Conservation (phyloP, 1,140 invertebrate species). For the Listronotus bonariensis region DNA sequence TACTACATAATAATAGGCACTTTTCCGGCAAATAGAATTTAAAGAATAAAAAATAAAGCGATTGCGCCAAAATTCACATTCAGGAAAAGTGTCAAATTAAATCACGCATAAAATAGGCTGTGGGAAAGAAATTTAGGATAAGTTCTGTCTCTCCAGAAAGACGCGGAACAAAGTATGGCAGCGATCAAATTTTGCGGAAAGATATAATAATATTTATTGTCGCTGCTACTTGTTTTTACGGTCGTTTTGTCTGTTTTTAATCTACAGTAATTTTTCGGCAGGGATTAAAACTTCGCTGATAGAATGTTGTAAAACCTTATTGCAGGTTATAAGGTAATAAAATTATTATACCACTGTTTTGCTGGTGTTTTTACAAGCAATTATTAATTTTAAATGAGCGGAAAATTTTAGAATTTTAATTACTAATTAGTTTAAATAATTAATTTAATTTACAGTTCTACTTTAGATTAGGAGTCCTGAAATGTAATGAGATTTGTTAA, state of each 20-base stretch:
- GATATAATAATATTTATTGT: conserved; percentile 27
- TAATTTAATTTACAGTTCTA: background rate
- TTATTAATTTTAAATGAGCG: background rate
- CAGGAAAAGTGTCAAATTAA: conserved; percentile 38
- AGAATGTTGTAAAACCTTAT: conserved; percentile 10
- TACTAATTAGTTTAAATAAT: conserved; percentile 3
- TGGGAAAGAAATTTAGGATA: conserved; percentile 27
- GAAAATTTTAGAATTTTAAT: conserved; percentile 11
- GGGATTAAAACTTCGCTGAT: conserved; percentile 4
- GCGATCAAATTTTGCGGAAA: conserved; percentile 26
- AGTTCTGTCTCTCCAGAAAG: conserved; percentile 18
- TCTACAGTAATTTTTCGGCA: conserved; percentile 13
- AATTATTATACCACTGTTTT: conserved; percentile 14
- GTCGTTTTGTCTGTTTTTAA: conserved; percentile 18
- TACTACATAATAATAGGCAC: conserved; percentile 33
- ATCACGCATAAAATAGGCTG: conserved; percentile 38
- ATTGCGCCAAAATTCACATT: conserved; percentile 32
- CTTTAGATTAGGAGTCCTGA: background rate
- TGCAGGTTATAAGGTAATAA: conserved; percentile 7
- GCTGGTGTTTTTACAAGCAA: background rate
- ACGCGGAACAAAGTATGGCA: conserved; percentile 13
- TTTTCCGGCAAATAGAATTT: conserved; percentile 38
- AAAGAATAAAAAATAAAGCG: conserved; percentile 36
- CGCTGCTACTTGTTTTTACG: conserved; percentile 14
- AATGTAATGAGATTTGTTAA: no score